These are phyloP conservation scores for Garrulus glandarius DNA, from an alignment of 2,797 vertebrate species.

Conservation along the genomic window DNA sequence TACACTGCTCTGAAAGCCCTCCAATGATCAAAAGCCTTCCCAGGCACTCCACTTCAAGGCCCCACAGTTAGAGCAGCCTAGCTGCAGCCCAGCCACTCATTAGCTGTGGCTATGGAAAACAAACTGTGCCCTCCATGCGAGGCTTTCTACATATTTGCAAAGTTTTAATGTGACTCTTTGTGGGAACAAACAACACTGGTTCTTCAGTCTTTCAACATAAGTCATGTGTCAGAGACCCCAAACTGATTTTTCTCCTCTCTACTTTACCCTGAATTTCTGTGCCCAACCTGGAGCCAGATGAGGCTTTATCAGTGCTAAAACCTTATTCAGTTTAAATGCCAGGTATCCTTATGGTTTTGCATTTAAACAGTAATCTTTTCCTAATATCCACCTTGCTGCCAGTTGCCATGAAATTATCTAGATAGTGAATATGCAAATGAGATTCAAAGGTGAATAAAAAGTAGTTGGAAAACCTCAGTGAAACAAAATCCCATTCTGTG, in stretches of 20 bases:
- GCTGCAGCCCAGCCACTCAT: neutral
- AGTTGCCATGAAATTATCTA: neutral
- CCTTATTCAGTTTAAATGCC: neutral
- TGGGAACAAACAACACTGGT: neutral
- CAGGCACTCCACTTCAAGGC: neutral
- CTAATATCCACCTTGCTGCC: neutral
- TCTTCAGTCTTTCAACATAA: neutral
- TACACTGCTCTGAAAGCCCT: neutral
- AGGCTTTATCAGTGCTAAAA: neutral
- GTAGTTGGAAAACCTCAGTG: neutral
- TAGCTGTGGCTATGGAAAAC: neutral
- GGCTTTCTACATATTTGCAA: neutral
- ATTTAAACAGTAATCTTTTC: neutral
- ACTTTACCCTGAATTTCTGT: neutral
- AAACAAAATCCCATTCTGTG: neutral
- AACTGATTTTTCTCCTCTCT: neutral
- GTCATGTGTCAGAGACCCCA: neutral
- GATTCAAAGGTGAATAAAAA: neutral
- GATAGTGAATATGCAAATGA: neutral
- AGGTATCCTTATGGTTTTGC: neutral
- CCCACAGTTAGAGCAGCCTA: neutral
- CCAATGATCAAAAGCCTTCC: neutral
- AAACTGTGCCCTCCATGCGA: neutral
- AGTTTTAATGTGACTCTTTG: neutral
- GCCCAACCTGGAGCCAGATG: neutral